phyloP scores from a whole-genome alignment of 2,888 invertebrate genomes.

The Dolichomitus sp. region DNA sequence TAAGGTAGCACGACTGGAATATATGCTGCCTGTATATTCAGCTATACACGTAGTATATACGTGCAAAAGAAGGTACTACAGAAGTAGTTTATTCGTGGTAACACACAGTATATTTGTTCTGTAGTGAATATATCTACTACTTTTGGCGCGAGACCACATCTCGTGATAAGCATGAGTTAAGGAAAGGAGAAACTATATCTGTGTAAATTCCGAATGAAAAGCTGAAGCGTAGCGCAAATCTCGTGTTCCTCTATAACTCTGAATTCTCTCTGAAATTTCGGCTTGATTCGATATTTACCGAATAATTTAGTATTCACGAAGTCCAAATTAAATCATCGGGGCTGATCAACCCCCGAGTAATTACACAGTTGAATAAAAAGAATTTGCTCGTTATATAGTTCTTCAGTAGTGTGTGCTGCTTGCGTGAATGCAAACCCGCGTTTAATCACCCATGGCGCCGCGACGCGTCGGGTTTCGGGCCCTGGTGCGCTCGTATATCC shows the following conservation, averaged over 20 bases:
- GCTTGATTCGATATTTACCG: slow-evolving; percentile 48
- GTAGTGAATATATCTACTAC: neutral
- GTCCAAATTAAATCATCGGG: slow-evolving; percentile 62
- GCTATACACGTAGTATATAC: slow-evolving; percentile 5
- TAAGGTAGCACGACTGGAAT: slow-evolving; percentile 56
- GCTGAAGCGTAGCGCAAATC: slow-evolving; percentile 7
- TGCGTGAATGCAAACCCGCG: slow-evolving; percentile 55
- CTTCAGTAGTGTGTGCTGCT: slow-evolving; percentile 5
- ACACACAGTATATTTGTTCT: slow-evolving; percentile 40
- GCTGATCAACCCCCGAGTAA: slow-evolving; percentile 49
- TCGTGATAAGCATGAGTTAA: slow-evolving; percentile 3
- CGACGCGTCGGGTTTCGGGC: slow-evolving; percentile 37
- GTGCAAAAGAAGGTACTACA: slow-evolving; percentile 31
- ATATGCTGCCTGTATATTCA: slow-evolving; percentile 32
- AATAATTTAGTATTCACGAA: slow-evolving; percentile 56
- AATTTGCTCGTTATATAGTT: slow-evolving; percentile 25
- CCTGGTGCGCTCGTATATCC: slow-evolving; percentile 42
- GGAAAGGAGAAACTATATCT: neutral
- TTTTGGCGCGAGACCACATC: neutral
- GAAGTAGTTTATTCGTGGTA: slow-evolving; percentile 48
- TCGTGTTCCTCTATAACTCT: slow-evolving; percentile 2
- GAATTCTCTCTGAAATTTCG: slow-evolving; percentile 43
- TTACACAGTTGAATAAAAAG: slow-evolving; percentile 47
- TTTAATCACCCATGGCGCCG: slow-evolving; percentile 53
- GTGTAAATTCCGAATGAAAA: slow-evolving; percentile 22